Percentiles rank a stretch among this genome's conserved stretches.
Evolutionary conservation across 1,140 invertebrate species (phyloP).

Genomic region (Drosophila paulistorum): DNA sequence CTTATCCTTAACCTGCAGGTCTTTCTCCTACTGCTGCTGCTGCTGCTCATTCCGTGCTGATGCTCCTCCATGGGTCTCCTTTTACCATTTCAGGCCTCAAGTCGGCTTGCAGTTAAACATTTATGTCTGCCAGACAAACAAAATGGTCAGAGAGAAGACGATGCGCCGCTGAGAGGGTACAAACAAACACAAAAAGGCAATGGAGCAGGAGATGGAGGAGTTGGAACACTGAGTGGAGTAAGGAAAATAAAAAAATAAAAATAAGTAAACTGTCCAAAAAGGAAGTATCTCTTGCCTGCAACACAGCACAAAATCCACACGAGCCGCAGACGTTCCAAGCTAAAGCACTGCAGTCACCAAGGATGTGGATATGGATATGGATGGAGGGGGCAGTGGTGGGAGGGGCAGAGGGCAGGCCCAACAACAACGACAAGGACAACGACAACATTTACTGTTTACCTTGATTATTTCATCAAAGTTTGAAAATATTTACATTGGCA

Average conservation of each 20-base stretch:
- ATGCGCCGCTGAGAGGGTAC: conserved; percentile 1
- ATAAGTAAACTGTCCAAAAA: conserved; percentile 28
- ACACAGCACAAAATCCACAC: conserved; percentile 42
- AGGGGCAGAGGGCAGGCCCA: conserved; percentile 12
- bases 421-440: conserved; percentile 38
- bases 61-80: background rate
- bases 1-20: conserved; percentile 3
- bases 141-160: conserved; percentile 27
- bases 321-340: conserved; percentile 42
- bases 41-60: background rate
- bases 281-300: conserved; percentile 42
- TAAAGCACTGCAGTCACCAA: background rate
- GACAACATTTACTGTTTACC: conserved; percentile 79
- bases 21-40: background rate
- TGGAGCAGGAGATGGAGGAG: background rate
- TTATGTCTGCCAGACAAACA: conserved; percentile 73
- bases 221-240: conserved; percentile 9
- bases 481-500: conserved; percentile 81
- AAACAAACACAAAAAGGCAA: conserved; percentile 41
- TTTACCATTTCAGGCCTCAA: conserved; percentile 12
- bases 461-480: conserved; percentile 81
- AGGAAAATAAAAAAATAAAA: background rate
- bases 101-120: conserved; percentile 63
- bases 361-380: background rate
- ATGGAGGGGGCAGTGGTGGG: no score